A percentile compares a stretch with the other conserved stretches of the same genome.
These are phyloP conservation scores for Bettongia penicillata DNA, from an alignment of 2,113 vertebrate species.

Conservation along the genomic window DNA sequence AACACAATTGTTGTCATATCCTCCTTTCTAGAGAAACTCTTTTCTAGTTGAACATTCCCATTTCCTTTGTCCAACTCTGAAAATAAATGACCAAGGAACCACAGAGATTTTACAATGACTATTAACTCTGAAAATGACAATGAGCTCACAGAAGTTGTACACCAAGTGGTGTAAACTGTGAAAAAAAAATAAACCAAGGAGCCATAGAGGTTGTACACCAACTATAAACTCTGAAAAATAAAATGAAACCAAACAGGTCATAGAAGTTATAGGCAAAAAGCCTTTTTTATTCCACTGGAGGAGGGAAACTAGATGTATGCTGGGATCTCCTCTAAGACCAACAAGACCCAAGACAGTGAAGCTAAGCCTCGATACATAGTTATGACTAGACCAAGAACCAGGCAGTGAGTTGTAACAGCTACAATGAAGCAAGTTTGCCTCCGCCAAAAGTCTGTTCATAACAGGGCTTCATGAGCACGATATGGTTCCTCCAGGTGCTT, in stretches of 20 bases:
- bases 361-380: neutral
- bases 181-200: neutral
- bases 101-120: neutral
- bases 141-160: neutral
- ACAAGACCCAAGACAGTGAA: neutral
- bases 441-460: neutral
- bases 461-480: too few species aligned
- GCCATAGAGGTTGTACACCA: too few species aligned
- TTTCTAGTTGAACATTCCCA: neutral
- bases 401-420: too few species aligned
- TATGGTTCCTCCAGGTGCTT: too few species aligned
- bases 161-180: neutral
- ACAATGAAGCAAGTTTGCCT: too few species aligned
- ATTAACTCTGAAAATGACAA: too few species aligned
- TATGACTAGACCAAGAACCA: neutral
- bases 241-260: neutral
- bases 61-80: neutral
- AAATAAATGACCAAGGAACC: neutral
- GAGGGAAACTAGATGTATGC: neutral
- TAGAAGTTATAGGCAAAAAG: too few species aligned
- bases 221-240: neutral
- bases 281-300: neutral
- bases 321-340: too few species aligned
- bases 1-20: neutral
- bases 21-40: neutral